Evolutionary conservation across 1,140 invertebrate species (phyloP).

Genomic region (Drosophila pandora): DNA sequence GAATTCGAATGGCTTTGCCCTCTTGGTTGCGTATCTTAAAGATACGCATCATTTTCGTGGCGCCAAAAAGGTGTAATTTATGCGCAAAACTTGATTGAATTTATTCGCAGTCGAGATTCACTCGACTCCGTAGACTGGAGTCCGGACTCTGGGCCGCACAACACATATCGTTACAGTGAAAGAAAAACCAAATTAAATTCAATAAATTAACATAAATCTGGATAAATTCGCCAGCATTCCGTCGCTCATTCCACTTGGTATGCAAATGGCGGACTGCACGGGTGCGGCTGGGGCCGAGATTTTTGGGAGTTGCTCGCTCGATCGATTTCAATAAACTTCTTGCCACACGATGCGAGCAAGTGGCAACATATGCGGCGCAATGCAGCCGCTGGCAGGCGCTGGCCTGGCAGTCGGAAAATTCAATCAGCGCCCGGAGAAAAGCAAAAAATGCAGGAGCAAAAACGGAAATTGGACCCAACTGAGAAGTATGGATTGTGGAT

Average conservation of each 20-base stretch:
- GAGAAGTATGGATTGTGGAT: not conserved
- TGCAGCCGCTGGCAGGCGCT: slow-evolving; percentile 15
- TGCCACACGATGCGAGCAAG: slow-evolving; percentile 45
- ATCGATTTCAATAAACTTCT: slow-evolving; percentile 78
- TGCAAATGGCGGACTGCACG: slow-evolving; percentile 52
- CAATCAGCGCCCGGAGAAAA: slow-evolving; percentile 41
- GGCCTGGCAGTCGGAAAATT: slow-evolving; percentile 51
- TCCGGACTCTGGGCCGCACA: not conserved
- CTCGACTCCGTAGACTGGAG: not conserved
- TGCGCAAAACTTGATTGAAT: slow-evolving; percentile 74
- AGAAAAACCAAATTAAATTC: slow-evolving; percentile 71
- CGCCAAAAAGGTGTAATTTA: slow-evolving; percentile 63
- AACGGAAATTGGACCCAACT: slow-evolving; percentile 8
- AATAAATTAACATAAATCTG: slow-evolving; percentile 81
- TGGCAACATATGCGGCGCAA: slow-evolving; percentile 65
- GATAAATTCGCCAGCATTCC: slow-evolving; percentile 35
- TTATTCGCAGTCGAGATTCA: slow-evolving; percentile 53
- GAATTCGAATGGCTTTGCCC: slow-evolving; percentile 22
- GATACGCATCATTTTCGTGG: slow-evolving; percentile 27
- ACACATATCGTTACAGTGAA: slow-evolving; percentile 43
- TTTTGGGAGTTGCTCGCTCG: slow-evolving; percentile 18
- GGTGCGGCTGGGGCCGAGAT: slow-evolving; percentile 4
- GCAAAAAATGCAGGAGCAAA: slow-evolving; percentile 17
- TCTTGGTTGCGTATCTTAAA: slow-evolving; percentile 12
- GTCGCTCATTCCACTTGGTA: slow-evolving; percentile 40